phyloP scores from a whole-genome alignment of 2,888 invertebrate species.

The Ceramica pisi region DNA sequence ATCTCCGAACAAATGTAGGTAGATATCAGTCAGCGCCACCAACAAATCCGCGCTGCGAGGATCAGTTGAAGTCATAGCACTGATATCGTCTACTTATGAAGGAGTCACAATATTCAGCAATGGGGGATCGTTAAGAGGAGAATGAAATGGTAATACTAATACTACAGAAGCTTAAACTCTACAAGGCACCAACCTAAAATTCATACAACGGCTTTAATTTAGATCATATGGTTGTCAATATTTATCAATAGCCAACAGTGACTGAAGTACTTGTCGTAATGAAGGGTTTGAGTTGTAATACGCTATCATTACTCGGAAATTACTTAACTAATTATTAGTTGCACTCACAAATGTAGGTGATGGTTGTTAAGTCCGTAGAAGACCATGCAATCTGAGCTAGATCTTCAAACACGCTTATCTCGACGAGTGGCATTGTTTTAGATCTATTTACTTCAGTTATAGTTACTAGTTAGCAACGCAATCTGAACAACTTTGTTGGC shows the following conservation, averaged over 20 bases:
- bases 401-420: slow-evolving; percentile 51
- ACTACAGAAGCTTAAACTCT: no score
- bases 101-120: no score
- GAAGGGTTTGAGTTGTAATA: slow-evolving; percentile 12
- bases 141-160: neutral
- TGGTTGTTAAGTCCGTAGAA: slow-evolving; percentile 40
- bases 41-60: no score
- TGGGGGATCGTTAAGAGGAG: no score
- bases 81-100: neutral
- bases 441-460: slow-evolving; percentile 25
- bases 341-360: slow-evolving; percentile 44
- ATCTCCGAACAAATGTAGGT: no score
- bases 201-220: no score
- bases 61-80: no score
- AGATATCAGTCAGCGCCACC: no score
- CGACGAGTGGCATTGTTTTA: slow-evolving; percentile 22
- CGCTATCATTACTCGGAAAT: slow-evolving; percentile 30
- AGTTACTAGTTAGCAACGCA: neutral
- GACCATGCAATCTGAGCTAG: slow-evolving; percentile 54
- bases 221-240: neutral
- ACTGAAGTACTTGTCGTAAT: neutral
- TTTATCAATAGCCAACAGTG: slow-evolving; percentile 8
- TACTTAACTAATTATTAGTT: slow-evolving; percentile 37
- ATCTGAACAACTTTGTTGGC: no score
- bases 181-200: no score